phyloP scores from a whole-genome alignment of 1,140 invertebrate genomes.

The Medauroidea extradentata region DNA sequence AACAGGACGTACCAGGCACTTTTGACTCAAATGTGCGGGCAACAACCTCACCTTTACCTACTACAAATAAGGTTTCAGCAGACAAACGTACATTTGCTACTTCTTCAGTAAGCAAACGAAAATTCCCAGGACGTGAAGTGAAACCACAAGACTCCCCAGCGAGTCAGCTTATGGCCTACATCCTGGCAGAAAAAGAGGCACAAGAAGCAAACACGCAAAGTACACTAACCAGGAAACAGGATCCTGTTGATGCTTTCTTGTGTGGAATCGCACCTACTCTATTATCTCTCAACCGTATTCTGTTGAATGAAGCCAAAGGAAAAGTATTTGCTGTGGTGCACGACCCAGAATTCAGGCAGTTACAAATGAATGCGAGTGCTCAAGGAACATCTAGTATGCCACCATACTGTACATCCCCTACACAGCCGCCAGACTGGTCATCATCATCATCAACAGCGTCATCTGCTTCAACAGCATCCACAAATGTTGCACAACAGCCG shows the following conservation, averaged over 20 bases:
- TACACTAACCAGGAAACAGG: too few species aligned
- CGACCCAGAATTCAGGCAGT: conserved; percentile 16
- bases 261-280: conserved; percentile 16
- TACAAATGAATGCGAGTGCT: not conserved
- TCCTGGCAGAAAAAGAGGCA: conserved; percentile 17
- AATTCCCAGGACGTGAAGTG: conserved; percentile 11
- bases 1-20: too few species aligned
- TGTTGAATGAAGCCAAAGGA: conserved; percentile 14
- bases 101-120: conserved; percentile 1
- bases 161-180: conserved; percentile 19
- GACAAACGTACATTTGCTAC: not conserved
- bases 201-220: too few species aligned
- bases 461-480: too few species aligned
- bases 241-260: conserved; percentile 21
- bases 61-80: too few species aligned
- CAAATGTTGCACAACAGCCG: too few species aligned
- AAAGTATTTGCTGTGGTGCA: conserved; percentile 22
- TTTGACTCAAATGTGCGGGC: too few species aligned
- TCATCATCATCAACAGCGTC: too few species aligned
- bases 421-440: too few species aligned
- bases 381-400: too few species aligned
- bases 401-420: too few species aligned
- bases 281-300: conserved; percentile 16
- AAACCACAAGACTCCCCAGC: conserved; percentile 9
- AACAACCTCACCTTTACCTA: too few species aligned